Percentiles rank a stretch among this genome's conserved stretches.
These are phyloP conservation scores for Cosmorhoe ocellata DNA, from an alignment of 2,888 invertebrate species.

Conservation along the genomic window DNA sequence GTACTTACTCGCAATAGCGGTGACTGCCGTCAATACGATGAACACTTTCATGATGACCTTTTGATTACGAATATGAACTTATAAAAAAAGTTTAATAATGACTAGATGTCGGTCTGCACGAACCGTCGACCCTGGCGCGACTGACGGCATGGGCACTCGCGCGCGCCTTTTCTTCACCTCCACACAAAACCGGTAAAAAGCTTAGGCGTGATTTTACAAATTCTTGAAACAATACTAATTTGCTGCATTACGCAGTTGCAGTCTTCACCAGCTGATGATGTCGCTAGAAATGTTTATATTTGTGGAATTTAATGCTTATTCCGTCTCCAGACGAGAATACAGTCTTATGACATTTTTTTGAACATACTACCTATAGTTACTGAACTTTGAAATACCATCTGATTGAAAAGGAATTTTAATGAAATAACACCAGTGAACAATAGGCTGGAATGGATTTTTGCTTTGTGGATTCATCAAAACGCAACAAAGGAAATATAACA, in stretches of 20 bases:
- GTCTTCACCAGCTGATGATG: conserved; percentile 45
- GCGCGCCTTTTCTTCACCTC: conserved; percentile 77
- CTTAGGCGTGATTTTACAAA: conserved; percentile 69
- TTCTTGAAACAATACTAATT: conserved; percentile 66
- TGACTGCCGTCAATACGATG: conserved; percentile 71
- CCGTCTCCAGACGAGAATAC: too few species aligned
- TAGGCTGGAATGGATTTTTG: neutral
- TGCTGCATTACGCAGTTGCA: conserved; percentile 44
- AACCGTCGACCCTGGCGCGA: conserved; percentile 72
- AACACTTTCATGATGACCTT: conserved; percentile 80
- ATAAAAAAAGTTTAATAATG: conserved; percentile 64
- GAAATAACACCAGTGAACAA: neutral
- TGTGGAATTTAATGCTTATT: conserved; percentile 4
- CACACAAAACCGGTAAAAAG: conserved; percentile 70
- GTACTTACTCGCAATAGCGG: conserved; percentile 77
- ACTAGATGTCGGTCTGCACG: conserved; percentile 77
- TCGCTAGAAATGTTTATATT: conserved; percentile 1
- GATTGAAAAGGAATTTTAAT: conserved; percentile 1
- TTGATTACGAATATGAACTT: conserved; percentile 54
- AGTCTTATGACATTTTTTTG: too few species aligned
- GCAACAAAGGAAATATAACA: too few species aligned
- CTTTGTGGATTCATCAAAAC: neutral
- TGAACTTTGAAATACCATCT: too few species aligned
- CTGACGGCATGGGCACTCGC: conserved; percentile 65
- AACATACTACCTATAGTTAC: too few species aligned